These are phyloP conservation scores for Dryadula phaetusa DNA, from an alignment of 2,888 invertebrate species.

Conservation along the genomic window DNA sequence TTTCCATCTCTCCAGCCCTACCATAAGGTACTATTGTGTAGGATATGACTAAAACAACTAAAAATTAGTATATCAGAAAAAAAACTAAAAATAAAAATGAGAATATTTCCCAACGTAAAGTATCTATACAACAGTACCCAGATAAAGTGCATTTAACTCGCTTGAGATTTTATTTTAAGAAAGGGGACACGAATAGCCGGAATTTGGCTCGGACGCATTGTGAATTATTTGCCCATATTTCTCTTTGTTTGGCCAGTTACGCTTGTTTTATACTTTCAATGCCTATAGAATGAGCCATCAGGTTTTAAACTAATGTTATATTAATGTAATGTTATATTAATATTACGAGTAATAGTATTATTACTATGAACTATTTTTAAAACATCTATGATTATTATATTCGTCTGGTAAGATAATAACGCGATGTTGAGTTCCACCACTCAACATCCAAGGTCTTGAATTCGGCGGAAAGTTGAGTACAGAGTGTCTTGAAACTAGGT, in stretches of 20 bases:
- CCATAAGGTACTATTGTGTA: too few relatives aligned
- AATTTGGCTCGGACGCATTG: conserved; percentile 59
- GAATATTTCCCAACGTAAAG: conserved; percentile 15
- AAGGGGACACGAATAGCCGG: conserved; percentile 64
- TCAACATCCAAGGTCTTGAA: too few relatives aligned
- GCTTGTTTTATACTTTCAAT: conserved; percentile 26
- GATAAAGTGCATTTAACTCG: conserved; percentile 71
- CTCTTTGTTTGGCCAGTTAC: conserved; percentile 44
- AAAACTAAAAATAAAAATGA: neutral
- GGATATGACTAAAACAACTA: neutral
- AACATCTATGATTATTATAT: too few relatives aligned
- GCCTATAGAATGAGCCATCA: conserved; percentile 20
- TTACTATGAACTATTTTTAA: too few relatives aligned
- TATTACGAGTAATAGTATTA: too few relatives aligned
- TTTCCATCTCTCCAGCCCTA: too few relatives aligned
- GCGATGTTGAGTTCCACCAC: too few relatives aligned
- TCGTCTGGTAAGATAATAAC: too few relatives aligned
- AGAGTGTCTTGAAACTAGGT: too few relatives aligned
- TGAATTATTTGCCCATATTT: conserved; percentile 61
- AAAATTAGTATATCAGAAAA: neutral
- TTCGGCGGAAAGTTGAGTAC: too few relatives aligned
- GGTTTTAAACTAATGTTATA: conserved; percentile 1
- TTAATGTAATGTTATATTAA: neutral
- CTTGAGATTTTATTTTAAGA: conserved; percentile 71
- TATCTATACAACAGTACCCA: conserved; percentile 45